phyloP scores from a whole-genome alignment of 2,113 vertebrate species.

The Gasterosteus nipponicus region DNA sequence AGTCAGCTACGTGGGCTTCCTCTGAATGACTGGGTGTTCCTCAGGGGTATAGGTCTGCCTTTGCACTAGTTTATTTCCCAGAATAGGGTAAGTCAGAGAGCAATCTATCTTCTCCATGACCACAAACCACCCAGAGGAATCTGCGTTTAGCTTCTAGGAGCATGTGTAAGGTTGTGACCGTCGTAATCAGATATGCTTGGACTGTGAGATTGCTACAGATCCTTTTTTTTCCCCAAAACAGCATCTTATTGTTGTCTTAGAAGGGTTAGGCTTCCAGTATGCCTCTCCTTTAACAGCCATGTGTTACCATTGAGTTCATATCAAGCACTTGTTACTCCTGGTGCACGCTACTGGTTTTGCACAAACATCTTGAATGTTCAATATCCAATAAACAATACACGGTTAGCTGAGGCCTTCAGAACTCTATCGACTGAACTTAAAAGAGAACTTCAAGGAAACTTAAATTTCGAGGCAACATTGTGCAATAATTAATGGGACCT shows the following conservation, averaged over 20 bases:
- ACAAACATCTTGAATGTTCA: not conserved
- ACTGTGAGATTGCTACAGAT: conserved; percentile 9
- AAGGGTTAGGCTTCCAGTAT: not conserved
- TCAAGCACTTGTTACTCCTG: not conserved
- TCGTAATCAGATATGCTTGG: conserved; percentile 26
- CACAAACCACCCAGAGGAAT: conserved; percentile 32
- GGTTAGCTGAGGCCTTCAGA: not conserved
- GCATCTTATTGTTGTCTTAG: not conserved
- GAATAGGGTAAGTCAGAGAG: conserved; percentile 50
- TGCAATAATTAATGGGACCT: conserved; percentile 26
- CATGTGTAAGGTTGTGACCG: conserved; percentile 29
- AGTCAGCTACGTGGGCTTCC: conserved; percentile 81
- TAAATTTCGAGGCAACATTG: conserved; percentile 10
- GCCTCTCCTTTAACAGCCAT: not conserved
- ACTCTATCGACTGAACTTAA: not conserved
- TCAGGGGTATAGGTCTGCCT: conserved; percentile 77
- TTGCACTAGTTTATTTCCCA: conserved; percentile 67
- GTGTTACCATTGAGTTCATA: not conserved
- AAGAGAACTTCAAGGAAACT: not conserved
- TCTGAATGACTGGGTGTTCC: conserved; percentile 84
- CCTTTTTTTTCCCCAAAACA: conserved; percentile 8
- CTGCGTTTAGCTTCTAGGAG: conserved; percentile 21
- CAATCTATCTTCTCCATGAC: conserved; percentile 48
- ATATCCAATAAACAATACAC: not conserved
- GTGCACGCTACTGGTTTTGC: not conserved